Evolutionary conservation across 2,888 invertebrate genomes (phyloP).

Genomic region (Imbricaverruca yamaguchii): DNA sequence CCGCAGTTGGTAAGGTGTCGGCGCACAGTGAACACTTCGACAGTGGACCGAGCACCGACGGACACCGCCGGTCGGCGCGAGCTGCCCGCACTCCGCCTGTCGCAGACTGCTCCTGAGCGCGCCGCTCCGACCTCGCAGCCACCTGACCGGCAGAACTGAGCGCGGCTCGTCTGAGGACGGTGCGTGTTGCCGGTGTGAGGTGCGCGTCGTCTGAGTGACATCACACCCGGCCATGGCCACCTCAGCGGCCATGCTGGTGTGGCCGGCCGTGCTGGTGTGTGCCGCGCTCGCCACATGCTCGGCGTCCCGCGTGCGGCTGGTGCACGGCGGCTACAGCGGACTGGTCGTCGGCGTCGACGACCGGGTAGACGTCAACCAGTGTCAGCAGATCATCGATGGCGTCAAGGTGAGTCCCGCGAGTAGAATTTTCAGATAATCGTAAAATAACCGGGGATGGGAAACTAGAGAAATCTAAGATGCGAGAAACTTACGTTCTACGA

Average conservation of each 20-base stretch:
- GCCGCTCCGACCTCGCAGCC: too few relatives aligned
- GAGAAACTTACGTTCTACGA: too few relatives aligned
- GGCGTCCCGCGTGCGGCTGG: not conserved
- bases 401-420: not conserved
- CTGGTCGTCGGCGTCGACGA: conserved; percentile 8
- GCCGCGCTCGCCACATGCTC: not conserved
- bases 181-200: not conserved
- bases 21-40: not conserved
- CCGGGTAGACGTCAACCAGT: not conserved
- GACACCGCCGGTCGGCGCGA: too few relatives aligned
- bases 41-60: too few relatives aligned
- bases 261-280: not conserved
- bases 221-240: not conserved
- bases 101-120: too few relatives aligned
- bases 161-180: too few relatives aligned
- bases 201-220: not conserved
- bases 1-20: not conserved
- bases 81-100: too few relatives aligned
- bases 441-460: too few relatives aligned
- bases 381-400: not conserved
- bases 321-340: not conserved
- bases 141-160: too few relatives aligned
- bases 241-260: not conserved
- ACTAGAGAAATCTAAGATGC: too few relatives aligned
- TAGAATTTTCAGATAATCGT: too few relatives aligned